Conservation (phyloP, 2,888 invertebrate species). For the Melieria crassipennis region DNA sequence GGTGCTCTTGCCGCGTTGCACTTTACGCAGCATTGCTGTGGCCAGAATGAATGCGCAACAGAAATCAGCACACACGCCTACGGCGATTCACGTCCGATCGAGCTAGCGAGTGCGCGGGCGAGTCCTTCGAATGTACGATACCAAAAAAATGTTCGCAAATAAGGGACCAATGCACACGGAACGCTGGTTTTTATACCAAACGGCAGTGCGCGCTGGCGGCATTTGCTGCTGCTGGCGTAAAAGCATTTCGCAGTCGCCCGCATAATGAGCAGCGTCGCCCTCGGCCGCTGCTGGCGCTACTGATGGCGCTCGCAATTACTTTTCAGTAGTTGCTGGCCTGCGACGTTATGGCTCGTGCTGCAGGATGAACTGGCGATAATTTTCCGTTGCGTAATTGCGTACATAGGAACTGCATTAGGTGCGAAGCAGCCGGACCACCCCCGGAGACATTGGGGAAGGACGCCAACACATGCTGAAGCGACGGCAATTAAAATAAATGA, state of each 20-base stretch:
- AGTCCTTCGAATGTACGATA: too few relatives aligned
- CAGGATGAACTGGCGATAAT: background rate
- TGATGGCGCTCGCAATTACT: background rate
- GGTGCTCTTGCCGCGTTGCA: constrained; percentile 44
- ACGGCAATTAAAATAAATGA: too few relatives aligned
- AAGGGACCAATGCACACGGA: constrained; percentile 14
- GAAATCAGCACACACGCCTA: too few relatives aligned
- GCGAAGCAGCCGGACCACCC: too few relatives aligned
- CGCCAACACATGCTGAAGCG: too few relatives aligned
- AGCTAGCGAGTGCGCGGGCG: too few relatives aligned
- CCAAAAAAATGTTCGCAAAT: constrained; percentile 16
- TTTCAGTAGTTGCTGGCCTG: background rate
- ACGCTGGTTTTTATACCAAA: constrained; percentile 37
- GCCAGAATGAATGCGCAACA: background rate
- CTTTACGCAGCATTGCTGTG: constrained; percentile 48
- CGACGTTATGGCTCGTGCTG: background rate
- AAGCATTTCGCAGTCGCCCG: too few relatives aligned
- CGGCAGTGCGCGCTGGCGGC: background rate
- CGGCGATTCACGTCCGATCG: too few relatives aligned
- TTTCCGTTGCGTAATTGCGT: constrained; percentile 24
- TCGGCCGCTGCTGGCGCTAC: too few relatives aligned
- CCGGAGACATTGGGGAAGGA: too few relatives aligned
- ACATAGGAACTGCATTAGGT: constrained; percentile 32
- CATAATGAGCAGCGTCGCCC: too few relatives aligned
- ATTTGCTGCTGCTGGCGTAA: too few relatives aligned